Base-by-base conservation (phyloP, 1,140 invertebrate species). In the Fopius arisanus region DNA sequence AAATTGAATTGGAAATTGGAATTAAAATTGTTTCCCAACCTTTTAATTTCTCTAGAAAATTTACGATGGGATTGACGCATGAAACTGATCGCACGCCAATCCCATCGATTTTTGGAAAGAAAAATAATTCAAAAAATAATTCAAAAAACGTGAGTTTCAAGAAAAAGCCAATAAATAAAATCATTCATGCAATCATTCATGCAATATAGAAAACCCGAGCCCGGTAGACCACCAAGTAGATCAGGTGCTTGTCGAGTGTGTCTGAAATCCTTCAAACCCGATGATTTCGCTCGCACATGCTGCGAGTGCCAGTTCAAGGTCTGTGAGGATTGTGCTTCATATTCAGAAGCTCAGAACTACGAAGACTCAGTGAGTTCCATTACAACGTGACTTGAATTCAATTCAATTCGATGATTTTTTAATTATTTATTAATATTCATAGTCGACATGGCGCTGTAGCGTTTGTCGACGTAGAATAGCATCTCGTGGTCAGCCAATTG, bases 321-420 rank as follows among this genome's bases (percentile, higher is more conserved):
- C 41, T 97, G 96, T 84, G 96, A 97, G 84, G 96, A 97, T 87
- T 97, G 96, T 81, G 94, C 94, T 62, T 96, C 94, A 40, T 97
- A 96, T 86, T 96, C 94, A 74, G 95, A 94, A 81, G 91, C 92
- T 59, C 92, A 93, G 51, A 94, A 95, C 80, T 92, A 93, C 74
- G 92, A 95, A 80, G 94, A 95, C 81, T 90, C 91, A 86, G 94
- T 95, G 89, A 91, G 87, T 87, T 41, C 7, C 16, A 33, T 63
- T 59, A 9, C 28, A 40, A 29, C 29, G 19, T 41, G 3, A 54
- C 12, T 23, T 0, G 1, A 4, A 16, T 43, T 43, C 21, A 48
- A 48, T 14, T 7, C 2, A 48, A 5, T 5, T 16, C 43, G 16
- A n/a, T n/a, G n/a, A n/a, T n/a, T n/a, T n/a, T n/a, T n/a, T n/a